Evolutionary conservation across 2,888 invertebrate genomes (phyloP).

Genomic region (Caenorhabditis wallacei): DNA sequence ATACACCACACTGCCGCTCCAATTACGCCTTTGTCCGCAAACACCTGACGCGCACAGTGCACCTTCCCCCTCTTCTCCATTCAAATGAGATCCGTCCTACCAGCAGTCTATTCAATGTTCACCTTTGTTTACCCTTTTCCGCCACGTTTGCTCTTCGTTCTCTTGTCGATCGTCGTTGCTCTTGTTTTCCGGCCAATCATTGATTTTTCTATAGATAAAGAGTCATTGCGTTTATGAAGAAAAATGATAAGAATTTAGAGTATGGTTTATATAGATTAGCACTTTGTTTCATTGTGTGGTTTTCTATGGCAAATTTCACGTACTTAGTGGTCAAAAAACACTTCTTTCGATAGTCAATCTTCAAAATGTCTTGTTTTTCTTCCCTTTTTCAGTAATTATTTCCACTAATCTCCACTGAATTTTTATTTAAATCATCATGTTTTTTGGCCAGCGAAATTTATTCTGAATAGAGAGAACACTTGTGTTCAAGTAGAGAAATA

Average conservation of each 20-base stretch:
- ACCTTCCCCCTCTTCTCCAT: background rate
- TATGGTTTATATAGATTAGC: too few species aligned
- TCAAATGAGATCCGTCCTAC: conserved; percentile 5
- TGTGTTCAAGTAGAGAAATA: too few species aligned
- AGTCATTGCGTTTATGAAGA: background rate
- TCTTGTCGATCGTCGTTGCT: background rate
- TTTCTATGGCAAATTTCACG: too few species aligned
- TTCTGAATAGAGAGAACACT: too few species aligned
- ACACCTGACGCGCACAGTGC: conserved; percentile 22
- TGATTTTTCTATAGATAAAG: conserved; percentile 20
- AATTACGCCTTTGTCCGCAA: conserved; percentile 10
- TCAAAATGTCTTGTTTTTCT: too few species aligned
- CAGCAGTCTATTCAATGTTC: conserved; percentile 24
- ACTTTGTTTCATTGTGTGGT: too few species aligned
- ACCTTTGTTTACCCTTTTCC: conserved; percentile 49
- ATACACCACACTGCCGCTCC: conserved; percentile 21
- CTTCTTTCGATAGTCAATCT: too few species aligned
- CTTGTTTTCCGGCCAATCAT: conserved; percentile 26
- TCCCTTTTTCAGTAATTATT: too few species aligned
- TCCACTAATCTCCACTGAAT: too few species aligned
- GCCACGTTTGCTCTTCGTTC: conserved; percentile 49
- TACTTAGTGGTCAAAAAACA: too few species aligned
- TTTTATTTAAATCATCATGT: too few species aligned
- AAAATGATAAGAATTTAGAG: background rate
- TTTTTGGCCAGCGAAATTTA: too few species aligned